Evolutionary conservation across 2,797 vertebrate species (phyloP), one percentile per base, ranked within the genome.

Genomic region (Carapus acus): DNA sequence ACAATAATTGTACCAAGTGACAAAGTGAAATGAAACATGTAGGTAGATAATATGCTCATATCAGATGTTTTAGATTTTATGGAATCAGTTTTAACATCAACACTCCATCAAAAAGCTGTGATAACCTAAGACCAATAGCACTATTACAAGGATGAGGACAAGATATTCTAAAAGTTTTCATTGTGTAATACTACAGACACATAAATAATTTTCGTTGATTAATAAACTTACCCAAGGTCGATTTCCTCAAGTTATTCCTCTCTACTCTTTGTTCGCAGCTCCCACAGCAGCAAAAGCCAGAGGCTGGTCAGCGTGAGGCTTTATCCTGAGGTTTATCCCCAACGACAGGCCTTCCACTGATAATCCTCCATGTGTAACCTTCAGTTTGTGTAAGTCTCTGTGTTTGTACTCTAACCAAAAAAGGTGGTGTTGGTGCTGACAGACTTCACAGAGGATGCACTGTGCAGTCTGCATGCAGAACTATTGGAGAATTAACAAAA

Each of bases 301-400:
- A 58, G 61, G 48, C 68, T 62, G 74, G 63, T 69, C 58, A 60
- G 43, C 57, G 63, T 74, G 73, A 65, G 67, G 61, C 79, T 88
- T 89, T 88, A 88, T 87, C 76, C 62, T 49, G 22, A 49, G 67
- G 74, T 84, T 88, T 80, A 90, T 89, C 86, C 86, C 51, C 78
- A 82, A 83, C 83, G 73, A 85, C 78, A 83, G 74, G 73, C 72
- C 77, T 60, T 23, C 80, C 59, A 72, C 58, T 76, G 68, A 62
- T 88, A 88, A 88, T 89, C 88, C 83, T 59, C 64, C 81, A 76
- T 82, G 71, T 65, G 64, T 71, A 81, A 63, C 69, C 61, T 55
- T 73, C 56, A 54, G 58, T 73, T 66, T 62, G 52, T 67, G 53
- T 42, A 49, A 55, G 41, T 44, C 47, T 53, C 43, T 41, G 14